Evolutionary conservation across 1,140 invertebrate species (phyloP).

Genomic region (Hetaerina americana): DNA sequence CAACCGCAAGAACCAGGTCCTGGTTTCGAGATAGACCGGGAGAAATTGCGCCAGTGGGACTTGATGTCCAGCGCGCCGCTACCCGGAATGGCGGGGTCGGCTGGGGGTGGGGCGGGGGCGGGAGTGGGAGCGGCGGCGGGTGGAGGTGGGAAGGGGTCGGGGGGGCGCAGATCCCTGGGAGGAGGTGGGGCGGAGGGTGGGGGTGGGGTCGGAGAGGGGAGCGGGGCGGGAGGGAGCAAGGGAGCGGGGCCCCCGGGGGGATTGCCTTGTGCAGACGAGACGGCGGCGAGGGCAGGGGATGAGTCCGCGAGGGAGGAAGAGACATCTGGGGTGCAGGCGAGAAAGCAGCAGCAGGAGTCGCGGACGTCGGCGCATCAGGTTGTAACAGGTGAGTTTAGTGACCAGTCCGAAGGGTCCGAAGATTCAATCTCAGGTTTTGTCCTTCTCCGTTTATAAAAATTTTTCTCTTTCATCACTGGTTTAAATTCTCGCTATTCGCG

Average conservation of each 20-base stretch:
- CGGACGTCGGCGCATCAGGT: conserved; percentile 10
- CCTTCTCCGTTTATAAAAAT: no score
- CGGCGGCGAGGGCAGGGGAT: conserved; percentile 10
- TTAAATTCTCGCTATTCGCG: no score
- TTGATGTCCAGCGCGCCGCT: conserved; percentile 60
- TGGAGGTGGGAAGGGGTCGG: no score
- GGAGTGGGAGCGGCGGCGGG: neutral
- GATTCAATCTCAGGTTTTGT: no score
- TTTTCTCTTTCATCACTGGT: no score
- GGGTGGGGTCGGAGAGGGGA: conserved; percentile 1
- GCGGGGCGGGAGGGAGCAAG: conserved; percentile 10
- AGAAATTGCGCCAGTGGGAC: conserved; percentile 75
- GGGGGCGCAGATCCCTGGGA: neutral
- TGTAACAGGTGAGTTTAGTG: conserved; percentile 7
- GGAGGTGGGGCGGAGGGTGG: neutral
- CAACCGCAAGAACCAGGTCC: conserved; percentile 20
- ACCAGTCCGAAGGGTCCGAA: no score
- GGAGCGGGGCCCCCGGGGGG: conserved; percentile 10
- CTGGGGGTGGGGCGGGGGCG: neutral
- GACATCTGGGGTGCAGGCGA: neutral
- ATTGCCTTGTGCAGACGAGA: conserved; percentile 10
- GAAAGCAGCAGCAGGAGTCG: conserved; percentile 18
- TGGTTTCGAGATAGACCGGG: conserved; percentile 62
- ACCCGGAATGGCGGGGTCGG: neutral
- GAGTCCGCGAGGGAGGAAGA: conserved; percentile 6